Evolutionary conservation across 2,113 vertebrate species (phyloP).

Genomic region (Eolophus roseicapilla): DNA sequence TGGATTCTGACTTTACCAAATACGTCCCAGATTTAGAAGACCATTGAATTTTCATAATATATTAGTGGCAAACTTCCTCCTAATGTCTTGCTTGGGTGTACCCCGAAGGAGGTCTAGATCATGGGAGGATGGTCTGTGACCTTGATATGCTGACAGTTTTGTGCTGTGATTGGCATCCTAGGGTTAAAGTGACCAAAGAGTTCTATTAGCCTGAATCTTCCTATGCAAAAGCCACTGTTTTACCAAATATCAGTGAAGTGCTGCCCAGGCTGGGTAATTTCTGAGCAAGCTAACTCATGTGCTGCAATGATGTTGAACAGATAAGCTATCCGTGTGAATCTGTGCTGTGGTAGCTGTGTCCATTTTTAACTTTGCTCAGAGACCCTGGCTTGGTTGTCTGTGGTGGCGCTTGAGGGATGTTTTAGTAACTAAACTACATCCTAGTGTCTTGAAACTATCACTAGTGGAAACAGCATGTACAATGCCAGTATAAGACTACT

Average conservation of each 20-base stretch:
- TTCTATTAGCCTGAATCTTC: not conserved
- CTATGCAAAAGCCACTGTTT: not conserved
- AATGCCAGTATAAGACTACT: not conserved
- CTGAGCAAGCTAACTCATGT: not conserved
- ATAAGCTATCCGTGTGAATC: not conserved
- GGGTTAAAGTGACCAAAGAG: not conserved
- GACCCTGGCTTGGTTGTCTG: not conserved
- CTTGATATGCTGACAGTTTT: not conserved
- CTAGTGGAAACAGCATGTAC: not conserved
- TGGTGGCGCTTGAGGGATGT: not conserved
- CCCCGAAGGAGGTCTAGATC: not conserved
- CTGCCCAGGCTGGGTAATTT: not conserved
- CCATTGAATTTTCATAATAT: not conserved
- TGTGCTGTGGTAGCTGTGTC: not conserved
- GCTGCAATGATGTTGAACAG: not conserved
- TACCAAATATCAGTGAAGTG: not conserved
- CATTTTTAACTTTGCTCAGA: not conserved
- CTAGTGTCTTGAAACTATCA: not conserved
- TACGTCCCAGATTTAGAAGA: not conserved
- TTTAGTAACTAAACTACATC: not conserved
- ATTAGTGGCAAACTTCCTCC: not conserved
- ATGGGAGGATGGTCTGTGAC: not conserved
- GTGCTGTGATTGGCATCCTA: not conserved
- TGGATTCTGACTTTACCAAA: not conserved
- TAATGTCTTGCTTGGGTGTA: not conserved